Conservation (phyloP, 2,797 vertebrate species). For the Lutjanus campechanus region DNA sequence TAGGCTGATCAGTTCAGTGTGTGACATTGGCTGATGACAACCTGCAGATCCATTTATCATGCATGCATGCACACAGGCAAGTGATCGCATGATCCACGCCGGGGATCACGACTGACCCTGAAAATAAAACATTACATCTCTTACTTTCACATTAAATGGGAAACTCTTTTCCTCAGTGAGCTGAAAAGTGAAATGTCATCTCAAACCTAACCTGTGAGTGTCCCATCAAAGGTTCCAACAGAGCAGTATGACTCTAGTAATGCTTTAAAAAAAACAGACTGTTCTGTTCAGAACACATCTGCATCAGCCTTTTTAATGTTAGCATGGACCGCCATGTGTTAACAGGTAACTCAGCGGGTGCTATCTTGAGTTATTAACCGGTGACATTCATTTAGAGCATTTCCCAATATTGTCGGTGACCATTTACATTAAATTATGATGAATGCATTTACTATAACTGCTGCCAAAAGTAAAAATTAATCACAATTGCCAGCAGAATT, state of each 20-base stretch:
- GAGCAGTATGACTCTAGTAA: constrained; percentile 24
- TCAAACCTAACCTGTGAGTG: constrained; percentile 17
- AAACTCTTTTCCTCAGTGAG: background rate
- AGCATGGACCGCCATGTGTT: constrained; percentile 3
- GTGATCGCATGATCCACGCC: too few relatives aligned
- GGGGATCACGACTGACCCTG: background rate
- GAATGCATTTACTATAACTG: constrained; percentile 6
- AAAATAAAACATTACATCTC: background rate
- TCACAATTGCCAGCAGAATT: background rate
- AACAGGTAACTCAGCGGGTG: constrained; percentile 27
- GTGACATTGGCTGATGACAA: too few relatives aligned
- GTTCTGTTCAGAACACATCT: background rate
- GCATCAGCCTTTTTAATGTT: constrained; percentile 18
- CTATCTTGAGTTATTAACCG: background rate
- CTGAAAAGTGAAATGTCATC: constrained; percentile 35
- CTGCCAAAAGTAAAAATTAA: background rate
- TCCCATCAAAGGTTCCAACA: constrained; percentile 14
- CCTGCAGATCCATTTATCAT: too few relatives aligned
- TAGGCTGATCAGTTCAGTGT: too few relatives aligned
- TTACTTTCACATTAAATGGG: background rate
- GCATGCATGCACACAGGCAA: too few relatives aligned
- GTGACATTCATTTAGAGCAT: constrained; percentile 10
- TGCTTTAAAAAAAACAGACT: background rate
- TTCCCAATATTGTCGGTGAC: background rate
- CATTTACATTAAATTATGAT: constrained; percentile 12